Evolutionary conservation across 2,113 vertebrate genomes (phyloP).

Genomic region (Pygoscelis adeliae): DNA sequence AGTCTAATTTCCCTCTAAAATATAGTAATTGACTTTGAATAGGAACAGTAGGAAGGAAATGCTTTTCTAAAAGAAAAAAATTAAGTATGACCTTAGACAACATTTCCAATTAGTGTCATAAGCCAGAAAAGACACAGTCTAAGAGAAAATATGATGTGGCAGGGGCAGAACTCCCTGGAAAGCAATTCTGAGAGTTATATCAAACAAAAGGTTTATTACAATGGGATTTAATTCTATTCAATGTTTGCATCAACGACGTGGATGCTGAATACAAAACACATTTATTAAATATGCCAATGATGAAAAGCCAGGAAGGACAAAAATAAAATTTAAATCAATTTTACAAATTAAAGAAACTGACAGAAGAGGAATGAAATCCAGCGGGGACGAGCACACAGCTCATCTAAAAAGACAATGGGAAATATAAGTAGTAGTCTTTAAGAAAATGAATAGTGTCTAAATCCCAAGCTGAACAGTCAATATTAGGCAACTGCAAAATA

Average conservation of each 20-base stretch:
- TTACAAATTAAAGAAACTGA: background rate
- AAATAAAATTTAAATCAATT: background rate
- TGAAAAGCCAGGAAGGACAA: background rate
- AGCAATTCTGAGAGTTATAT: background rate
- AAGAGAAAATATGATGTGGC: accelerated
- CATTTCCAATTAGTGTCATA: background rate
- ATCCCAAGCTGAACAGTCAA: background rate
- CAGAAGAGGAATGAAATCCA: background rate
- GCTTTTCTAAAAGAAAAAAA: background rate
- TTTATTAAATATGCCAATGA: background rate
- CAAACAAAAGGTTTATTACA: background rate
- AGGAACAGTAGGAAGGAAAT: background rate
- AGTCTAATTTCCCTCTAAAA: background rate
- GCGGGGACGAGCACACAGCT: background rate
- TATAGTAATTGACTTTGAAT: background rate
- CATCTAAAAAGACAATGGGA: background rate
- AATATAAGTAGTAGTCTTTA: background rate
- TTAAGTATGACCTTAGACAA: background rate
- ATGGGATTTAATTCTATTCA: background rate
- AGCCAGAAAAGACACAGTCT: background rate
- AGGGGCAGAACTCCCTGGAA: background rate
- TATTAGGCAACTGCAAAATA: background rate
- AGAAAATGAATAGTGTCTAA: background rate
- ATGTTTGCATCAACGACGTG: background rate
- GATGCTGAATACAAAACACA: background rate